Percentiles rank a stretch among this genome's conserved stretches.
Conservation (phyloP, 2,888 invertebrate genomes). For the Drosophila nr. fundita region DNA sequence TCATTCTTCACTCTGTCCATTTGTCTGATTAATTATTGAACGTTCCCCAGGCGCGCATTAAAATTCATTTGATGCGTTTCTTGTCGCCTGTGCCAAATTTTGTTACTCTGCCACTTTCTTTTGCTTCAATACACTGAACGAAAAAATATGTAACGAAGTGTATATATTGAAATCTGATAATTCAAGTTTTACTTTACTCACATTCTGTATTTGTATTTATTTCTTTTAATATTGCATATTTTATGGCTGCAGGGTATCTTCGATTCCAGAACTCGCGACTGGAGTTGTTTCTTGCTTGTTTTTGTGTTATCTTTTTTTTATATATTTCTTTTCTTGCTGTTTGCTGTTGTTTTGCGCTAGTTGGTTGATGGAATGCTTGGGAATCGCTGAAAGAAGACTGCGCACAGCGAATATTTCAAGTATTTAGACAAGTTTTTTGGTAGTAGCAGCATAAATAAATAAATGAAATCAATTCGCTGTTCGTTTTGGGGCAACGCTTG, state of each 20-base stretch:
- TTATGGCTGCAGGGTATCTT: conserved; percentile 1
- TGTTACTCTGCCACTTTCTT: conserved; percentile 27
- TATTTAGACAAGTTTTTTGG: conserved; percentile 59
- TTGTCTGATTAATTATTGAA: conserved; percentile 69
- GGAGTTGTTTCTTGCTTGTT: conserved; percentile 1
- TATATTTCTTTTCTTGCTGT: conserved; percentile 10
- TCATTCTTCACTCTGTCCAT: conserved; percentile 44
- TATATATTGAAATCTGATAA: background rate
- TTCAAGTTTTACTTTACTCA: background rate
- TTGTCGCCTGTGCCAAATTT: conserved; percentile 66
- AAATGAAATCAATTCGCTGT: conserved; percentile 58
- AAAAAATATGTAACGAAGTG: background rate
- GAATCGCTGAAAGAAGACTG: conserved; percentile 47
- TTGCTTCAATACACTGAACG: conserved; percentile 13
- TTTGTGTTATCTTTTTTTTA: background rate
- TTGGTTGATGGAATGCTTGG: conserved; percentile 48
- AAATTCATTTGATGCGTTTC: conserved; percentile 73
- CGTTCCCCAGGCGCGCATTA: conserved; percentile 65
- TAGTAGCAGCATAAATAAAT: conserved; percentile 70
- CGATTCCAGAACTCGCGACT: background rate
- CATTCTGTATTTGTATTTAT: background rate
- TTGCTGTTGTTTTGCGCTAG: conserved; percentile 20
- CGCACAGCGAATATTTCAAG: conserved; percentile 56
- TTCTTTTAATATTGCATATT: background rate
- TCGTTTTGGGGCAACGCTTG: conserved; percentile 21